Percentiles rank a stretch among this genome's conserved stretches.
Evolutionary conservation across 1,140 invertebrate genomes (phyloP).

Genomic region (Sitophilus oryzae): DNA sequence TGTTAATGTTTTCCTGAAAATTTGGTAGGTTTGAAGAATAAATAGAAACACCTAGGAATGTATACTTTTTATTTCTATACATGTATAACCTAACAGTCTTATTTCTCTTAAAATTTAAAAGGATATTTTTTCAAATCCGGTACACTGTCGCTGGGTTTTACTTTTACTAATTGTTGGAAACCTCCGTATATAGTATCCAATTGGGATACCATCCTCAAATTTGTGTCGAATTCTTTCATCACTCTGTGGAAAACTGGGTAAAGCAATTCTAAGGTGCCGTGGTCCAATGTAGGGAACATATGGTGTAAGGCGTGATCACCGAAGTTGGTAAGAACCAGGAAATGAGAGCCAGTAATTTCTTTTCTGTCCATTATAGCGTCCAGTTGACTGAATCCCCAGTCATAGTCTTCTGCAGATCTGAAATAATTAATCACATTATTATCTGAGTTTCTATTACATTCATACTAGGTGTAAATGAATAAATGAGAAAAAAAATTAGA

Average conservation of each 20-base stretch:
- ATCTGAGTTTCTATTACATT: too few species aligned
- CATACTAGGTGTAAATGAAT: too few species aligned
- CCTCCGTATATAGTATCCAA: conserved; percentile 62
- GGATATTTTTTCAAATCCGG: conserved; percentile 27
- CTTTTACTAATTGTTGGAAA: conserved; percentile 57
- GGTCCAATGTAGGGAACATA: conserved; percentile 77
- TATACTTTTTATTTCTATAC: too few species aligned
- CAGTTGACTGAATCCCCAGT: conserved; percentile 74
- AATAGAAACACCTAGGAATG: too few species aligned
- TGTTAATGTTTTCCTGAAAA: too few species aligned
- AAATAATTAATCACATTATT: conserved; percentile 57
- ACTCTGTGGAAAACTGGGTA: conserved; percentile 61
- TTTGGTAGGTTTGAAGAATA: too few species aligned
- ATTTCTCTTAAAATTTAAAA: too few species aligned
- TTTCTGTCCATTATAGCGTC: conserved; percentile 67
- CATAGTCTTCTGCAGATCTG: conserved; percentile 35
- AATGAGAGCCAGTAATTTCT: conserved; percentile 59
- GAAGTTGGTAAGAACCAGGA: conserved; percentile 64
- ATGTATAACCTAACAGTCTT: too few species aligned
- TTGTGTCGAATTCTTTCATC: conserved; percentile 60
- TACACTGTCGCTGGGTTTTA: conserved; percentile 33
- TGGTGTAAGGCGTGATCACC: conserved; percentile 76
- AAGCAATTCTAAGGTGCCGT: conserved; percentile 59
- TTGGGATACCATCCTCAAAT: conserved; percentile 50
- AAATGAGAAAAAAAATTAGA: too few species aligned